phyloP scores from a whole-genome alignment of 2,113 vertebrate species.

The Cervus canadensis region DNA sequence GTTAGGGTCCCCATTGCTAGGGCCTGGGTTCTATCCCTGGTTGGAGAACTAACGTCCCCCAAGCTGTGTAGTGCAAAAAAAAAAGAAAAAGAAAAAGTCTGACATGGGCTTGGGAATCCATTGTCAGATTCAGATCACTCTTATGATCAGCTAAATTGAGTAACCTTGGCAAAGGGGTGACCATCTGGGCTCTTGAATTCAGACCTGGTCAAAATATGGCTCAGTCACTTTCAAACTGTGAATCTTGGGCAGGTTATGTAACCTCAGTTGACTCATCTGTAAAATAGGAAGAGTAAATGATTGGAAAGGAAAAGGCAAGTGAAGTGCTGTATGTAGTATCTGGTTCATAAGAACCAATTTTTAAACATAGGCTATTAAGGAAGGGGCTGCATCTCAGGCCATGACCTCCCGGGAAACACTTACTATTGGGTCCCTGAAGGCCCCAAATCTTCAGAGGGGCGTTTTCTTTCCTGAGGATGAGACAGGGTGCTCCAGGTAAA shows the following conservation, averaged over 20 bases:
- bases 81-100: background rate
- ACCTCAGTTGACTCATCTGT: background rate
- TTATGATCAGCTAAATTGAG: background rate
- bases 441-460: background rate
- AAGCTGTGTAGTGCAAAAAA: background rate
- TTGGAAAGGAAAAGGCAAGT: background rate
- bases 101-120: background rate
- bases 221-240: background rate
- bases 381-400: background rate
- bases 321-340: background rate
- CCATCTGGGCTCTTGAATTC: no score
- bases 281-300: background rate
- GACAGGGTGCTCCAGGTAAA: background rate
- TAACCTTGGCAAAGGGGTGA: background rate
- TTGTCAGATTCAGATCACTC: background rate
- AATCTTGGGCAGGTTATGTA: background rate
- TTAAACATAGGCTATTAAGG: background rate
- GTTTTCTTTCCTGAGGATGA: background rate
- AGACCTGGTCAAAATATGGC: background rate
- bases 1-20: background rate
- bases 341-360: background rate
- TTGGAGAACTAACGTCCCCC: background rate
- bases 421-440: background rate
- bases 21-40: background rate
- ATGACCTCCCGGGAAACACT: background rate